Percentiles rank a stretch among this genome's conserved stretches.
Evolutionary conservation across 1,140 invertebrate genomes (phyloP).

Genomic region (Leguminivora glycinivorella): DNA sequence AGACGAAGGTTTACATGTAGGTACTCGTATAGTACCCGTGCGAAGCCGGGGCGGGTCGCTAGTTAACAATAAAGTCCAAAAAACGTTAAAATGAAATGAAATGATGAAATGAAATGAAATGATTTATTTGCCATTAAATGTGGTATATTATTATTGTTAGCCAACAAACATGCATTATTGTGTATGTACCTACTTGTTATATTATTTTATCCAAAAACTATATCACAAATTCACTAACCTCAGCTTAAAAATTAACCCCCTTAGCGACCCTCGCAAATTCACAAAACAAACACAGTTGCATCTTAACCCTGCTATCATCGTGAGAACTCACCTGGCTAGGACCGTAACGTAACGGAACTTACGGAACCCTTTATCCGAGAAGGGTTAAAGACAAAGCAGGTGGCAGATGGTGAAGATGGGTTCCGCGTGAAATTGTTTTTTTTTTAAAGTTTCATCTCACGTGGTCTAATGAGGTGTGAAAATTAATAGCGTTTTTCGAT

Average conservation of each 20-base stretch:
- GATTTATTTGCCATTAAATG: too few relatives aligned
- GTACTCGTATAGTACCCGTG: too few relatives aligned
- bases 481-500: conserved; percentile 11
- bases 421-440: conserved; percentile 23
- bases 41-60: too few relatives aligned
- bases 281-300: conserved; percentile 26
- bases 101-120: too few relatives aligned
- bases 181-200: too few relatives aligned
- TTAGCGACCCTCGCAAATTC: conserved; percentile 20
- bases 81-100: too few relatives aligned
- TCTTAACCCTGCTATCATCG: conserved; percentile 20
- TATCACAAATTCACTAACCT: neutral
- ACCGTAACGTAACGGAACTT: conserved; percentile 22
- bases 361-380: conserved; percentile 22
- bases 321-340: conserved; percentile 21
- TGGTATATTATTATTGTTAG: too few relatives aligned
- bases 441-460: conserved; percentile 4
- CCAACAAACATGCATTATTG: too few relatives aligned
- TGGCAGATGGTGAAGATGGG: conserved; percentile 15
- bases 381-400: conserved; percentile 27
- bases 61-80: too few relatives aligned
- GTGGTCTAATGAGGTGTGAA: conserved; percentile 21
- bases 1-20: too few relatives aligned
- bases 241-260: conserved; percentile 21
- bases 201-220: neutral